Conservation (phyloP, 2,797 vertebrate genomes). For the Leucoraja ocellata region DNA sequence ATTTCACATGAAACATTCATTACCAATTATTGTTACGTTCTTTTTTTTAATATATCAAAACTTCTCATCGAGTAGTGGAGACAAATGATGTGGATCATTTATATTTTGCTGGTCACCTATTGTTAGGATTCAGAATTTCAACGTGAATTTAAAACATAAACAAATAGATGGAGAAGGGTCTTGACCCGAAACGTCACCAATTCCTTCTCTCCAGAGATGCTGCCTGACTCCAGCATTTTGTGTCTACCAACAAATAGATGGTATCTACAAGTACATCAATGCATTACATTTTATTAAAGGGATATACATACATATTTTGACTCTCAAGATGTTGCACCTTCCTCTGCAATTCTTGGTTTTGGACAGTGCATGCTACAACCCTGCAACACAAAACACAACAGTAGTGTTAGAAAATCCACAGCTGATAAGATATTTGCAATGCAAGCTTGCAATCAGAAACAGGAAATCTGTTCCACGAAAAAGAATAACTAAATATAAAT, state of each 20-base stretch:
- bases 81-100: background rate
- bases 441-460: background rate
- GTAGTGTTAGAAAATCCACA: background rate
- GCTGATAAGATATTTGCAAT: background rate
- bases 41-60: background rate
- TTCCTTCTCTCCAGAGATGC: no score
- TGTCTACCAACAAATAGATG: background rate
- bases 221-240: no score
- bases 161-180: background rate
- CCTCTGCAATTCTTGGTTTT: conserved; percentile 78
- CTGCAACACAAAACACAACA: conserved; percentile 50
- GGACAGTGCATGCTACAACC: conserved; percentile 73
- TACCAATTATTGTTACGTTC: background rate
- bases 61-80: background rate
- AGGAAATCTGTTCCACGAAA: background rate
- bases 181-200: no score
- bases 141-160: background rate
- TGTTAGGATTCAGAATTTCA: no score
- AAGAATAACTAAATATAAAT: background rate
- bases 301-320: conserved; percentile 72
- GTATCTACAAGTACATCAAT: background rate
- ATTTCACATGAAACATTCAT: background rate
- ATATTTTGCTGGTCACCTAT: background rate
- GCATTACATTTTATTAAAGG: background rate
- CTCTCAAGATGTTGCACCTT: conserved; percentile 79